These are phyloP conservation scores for Papilio dardanus DNA, from an alignment of 1,140 invertebrate genomes.

Conservation along the genomic window DNA sequence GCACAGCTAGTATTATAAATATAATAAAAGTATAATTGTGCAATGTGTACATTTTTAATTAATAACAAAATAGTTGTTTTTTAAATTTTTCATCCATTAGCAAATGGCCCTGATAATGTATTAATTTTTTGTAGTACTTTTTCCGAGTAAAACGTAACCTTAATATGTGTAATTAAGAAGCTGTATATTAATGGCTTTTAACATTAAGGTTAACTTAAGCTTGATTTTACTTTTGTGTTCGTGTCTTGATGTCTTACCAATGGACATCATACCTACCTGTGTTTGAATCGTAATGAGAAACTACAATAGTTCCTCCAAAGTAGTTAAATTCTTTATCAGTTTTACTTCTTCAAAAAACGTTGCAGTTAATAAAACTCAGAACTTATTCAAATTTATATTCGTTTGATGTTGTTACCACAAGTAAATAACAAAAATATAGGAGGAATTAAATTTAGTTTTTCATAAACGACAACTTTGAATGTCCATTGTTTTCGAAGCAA, in stretches of 20 bases:
- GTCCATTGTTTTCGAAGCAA: neutral
- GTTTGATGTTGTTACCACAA: neutral
- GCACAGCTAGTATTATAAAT: neutral
- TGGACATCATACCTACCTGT: too few relatives aligned
- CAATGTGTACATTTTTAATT: neutral
- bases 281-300: too few relatives aligned
- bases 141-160: neutral
- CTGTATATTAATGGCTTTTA: neutral
- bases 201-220: neutral
- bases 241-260: neutral
- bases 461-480: neutral
- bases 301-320: too few relatives aligned
- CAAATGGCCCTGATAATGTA: neutral
- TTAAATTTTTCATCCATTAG: neutral
- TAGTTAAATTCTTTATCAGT: too few relatives aligned
- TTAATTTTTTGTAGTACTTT: neutral
- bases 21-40: neutral
- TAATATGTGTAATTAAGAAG: neutral
- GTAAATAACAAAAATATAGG: neutral
- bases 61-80: neutral
- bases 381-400: too few relatives aligned
- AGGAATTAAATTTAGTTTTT: neutral
- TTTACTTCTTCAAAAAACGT: too few relatives aligned
- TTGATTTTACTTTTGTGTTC: slow-evolving; percentile 6
- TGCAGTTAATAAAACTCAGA: too few relatives aligned